Base-by-base conservation (phyloP, 2,797 vertebrate genomes). In the Chelmon rostratus region DNA sequence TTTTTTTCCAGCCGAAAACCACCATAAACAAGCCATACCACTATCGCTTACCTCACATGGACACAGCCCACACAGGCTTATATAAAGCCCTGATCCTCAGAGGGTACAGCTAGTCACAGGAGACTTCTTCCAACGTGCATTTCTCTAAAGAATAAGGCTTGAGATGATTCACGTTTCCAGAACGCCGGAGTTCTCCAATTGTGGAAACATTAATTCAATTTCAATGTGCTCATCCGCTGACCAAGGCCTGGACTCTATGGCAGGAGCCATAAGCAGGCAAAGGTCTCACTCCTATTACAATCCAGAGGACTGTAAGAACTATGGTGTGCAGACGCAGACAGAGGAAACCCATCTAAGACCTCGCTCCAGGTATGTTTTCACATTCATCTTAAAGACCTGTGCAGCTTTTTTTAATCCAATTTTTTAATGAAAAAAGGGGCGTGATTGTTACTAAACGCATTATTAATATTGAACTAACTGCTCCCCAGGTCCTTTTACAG, bases 401-500 rank as follows among this genome's bases (percentile, higher is more conserved):
- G 35, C 19, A 61, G 23, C 37, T 49, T 23, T 49, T n/a, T 15
- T 21, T n/a, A 1, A 3, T 31, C 28, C 28, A 28, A 28, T 31
- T 31, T 31, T 31, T 31, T 31, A 28, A 31, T 28, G 28, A 28
- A 28, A 40, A 62, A 33, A 23, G 1, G 49, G n/a, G 4, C 12
- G 44, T 40, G 35, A 6, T 23, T 35, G 47, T 40, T 28, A 53
- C 11, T 57, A 8, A 54, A 19, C 37, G 18, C 7, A 7, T 18
- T 47, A 71, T 71, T 12, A 54, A 58, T 12, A 38, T 5, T 12
- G 0, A 25, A 66, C 73, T 2, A n/a, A 52, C n/a, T 87, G 23
- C 61, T 84, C 44, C 69, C 1, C 50, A 94, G 94, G 86, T 95
- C 95, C 6, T 96, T 96, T 85, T 96, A 96, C 76, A 92, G 80